Conservation (phyloP, 2,113 vertebrate genomes). For the Caranx melampygus region DNA sequence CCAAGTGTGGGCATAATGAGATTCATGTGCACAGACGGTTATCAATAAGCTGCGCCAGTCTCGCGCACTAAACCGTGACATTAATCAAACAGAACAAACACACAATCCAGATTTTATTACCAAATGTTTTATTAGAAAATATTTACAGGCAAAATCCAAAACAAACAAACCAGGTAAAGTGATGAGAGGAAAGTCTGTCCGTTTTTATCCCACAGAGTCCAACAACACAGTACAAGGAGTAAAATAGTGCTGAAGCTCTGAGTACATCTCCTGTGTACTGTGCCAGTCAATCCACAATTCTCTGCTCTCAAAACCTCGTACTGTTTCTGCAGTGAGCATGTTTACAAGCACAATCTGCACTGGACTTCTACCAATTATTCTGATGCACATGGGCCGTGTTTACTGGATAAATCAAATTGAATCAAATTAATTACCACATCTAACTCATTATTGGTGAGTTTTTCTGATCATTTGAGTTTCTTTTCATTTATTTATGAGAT, state of each 20-base stretch:
- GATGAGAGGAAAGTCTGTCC: constrained; percentile 11
- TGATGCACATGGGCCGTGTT: neutral
- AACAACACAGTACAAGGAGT: constrained; percentile 4
- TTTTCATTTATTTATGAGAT: neutral
- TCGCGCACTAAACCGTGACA: constrained; percentile 31
- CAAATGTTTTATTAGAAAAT: constrained; percentile 79
- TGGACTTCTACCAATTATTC: neutral
- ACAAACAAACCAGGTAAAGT: constrained; percentile 37
- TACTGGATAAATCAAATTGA: neutral
- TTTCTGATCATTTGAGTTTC: neutral
- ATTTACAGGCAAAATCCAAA: constrained; percentile 63
- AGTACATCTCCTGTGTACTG: neutral
- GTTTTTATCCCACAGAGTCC: constrained; percentile 28
- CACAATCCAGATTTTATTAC: constrained; percentile 55
- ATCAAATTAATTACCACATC: neutral
- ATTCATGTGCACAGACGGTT: constrained; percentile 37
- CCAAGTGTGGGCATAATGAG: constrained; percentile 50
- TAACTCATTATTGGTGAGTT: neutral
- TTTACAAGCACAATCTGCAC: constrained; percentile 22
- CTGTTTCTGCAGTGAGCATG: constrained; percentile 2
- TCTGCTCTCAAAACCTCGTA: neutral
- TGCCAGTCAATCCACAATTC: neutral
- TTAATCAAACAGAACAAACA: constrained; percentile 58
- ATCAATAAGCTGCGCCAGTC: constrained; percentile 37
- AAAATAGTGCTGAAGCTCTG: constrained; percentile 23